These are phyloP conservation scores for Teleogryllus occipitalis DNA, from an alignment of 1,140 invertebrate species.

Conservation along the genomic window DNA sequence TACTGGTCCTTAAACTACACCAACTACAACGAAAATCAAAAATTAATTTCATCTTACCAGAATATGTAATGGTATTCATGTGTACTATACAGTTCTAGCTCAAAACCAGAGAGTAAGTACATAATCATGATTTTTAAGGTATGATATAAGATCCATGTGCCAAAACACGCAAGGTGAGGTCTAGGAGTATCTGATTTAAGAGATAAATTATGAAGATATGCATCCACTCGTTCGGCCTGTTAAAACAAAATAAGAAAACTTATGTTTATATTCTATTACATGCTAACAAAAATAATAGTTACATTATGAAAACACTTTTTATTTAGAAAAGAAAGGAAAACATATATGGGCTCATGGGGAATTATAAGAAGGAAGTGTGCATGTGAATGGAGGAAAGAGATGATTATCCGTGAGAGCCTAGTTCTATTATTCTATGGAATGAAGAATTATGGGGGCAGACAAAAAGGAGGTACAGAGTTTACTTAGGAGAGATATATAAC, in stretches of 20 bases:
- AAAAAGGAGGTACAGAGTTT: too few species aligned
- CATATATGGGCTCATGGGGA: too few species aligned
- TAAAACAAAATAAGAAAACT: constrained; percentile 25
- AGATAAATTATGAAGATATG: constrained; percentile 63
- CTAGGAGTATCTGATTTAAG: constrained; percentile 57
- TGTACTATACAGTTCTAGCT: constrained; percentile 90
- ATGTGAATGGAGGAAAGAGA: too few species aligned
- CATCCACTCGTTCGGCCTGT: constrained; percentile 86
- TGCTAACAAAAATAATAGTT: not conserved
- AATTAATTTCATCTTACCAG: constrained; percentile 49
- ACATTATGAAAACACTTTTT: not conserved
- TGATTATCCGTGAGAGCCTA: too few species aligned
- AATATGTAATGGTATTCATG: constrained; percentile 95
- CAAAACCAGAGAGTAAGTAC: constrained; percentile 89
- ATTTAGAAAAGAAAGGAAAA: not conserved
- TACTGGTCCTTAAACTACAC: not conserved
- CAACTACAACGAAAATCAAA: not conserved
- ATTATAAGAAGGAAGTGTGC: too few species aligned
- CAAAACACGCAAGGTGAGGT: constrained; percentile 78
- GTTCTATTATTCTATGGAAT: too few species aligned
- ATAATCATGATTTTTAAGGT: constrained; percentile 93
- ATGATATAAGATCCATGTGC: constrained; percentile 93
- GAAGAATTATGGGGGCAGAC: too few species aligned
- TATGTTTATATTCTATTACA: not conserved
- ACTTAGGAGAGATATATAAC: too few species aligned